phyloP scores from a whole-genome alignment of 2,888 invertebrate genomes.

The Clivina fossor region DNA sequence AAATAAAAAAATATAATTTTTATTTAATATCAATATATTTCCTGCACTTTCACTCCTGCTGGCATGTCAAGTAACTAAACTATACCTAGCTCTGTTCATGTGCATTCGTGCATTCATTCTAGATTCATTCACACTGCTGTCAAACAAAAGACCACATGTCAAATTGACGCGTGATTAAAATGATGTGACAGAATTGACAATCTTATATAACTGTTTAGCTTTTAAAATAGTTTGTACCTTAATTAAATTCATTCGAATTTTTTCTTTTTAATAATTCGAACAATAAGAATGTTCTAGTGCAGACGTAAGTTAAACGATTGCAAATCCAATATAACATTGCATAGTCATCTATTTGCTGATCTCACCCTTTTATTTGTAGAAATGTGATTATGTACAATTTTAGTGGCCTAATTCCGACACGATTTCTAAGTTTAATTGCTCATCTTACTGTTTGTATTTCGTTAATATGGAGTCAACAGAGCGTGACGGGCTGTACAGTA shows the following conservation, averaged over 20 bases:
- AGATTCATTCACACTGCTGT: too few species aligned
- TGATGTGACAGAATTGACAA: too few species aligned
- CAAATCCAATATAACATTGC: background rate
- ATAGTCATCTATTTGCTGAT: background rate
- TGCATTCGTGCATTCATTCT: too few species aligned
- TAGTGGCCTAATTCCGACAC: conserved; percentile 62
- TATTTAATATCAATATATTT: too few species aligned
- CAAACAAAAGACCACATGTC: too few species aligned
- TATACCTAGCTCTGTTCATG: too few species aligned
- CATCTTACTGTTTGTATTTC: conserved; percentile 69
- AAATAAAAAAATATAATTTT: too few species aligned
- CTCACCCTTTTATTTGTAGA: background rate
- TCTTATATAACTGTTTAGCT: too few species aligned
- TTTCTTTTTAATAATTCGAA: background rate
- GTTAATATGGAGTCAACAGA: conserved; percentile 66
- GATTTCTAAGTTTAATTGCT: conserved; percentile 69
- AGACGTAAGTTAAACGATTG: background rate
- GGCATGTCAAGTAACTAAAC: too few species aligned
- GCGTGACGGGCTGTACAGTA: conserved; percentile 58
- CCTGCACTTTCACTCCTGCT: too few species aligned
- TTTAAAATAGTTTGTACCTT: background rate
- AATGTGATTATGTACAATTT: conserved; percentile 45
- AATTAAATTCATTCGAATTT: background rate
- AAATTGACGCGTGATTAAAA: too few species aligned
- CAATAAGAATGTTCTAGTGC: background rate